phyloP scores from a whole-genome alignment of 1,140 invertebrate genomes.

The Papilio machaon region DNA sequence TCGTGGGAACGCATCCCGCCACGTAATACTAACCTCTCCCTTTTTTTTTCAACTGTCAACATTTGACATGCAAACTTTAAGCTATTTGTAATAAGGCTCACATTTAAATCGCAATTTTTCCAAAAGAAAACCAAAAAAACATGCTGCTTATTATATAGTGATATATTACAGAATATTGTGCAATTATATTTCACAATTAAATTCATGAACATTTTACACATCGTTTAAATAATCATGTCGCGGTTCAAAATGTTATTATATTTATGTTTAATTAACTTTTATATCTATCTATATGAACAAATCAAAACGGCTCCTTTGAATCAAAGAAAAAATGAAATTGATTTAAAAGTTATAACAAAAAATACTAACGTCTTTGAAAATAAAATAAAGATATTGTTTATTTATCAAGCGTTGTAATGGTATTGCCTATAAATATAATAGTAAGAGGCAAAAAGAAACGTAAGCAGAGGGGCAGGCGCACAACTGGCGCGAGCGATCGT shows the following conservation, averaged over 20 bases:
- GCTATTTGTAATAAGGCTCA: not conserved
- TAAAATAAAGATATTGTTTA: conserved; percentile 33
- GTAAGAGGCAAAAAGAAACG: conserved; percentile 67
- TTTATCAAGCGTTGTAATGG: conserved; percentile 37
- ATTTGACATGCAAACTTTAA: conserved; percentile 37
- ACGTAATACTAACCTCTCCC: conserved; percentile 71
- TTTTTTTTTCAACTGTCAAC: conserved; percentile 63
- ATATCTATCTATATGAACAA: not conserved
- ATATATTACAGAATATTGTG: not conserved
- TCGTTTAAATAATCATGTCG: not conserved
- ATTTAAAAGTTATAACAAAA: not conserved
- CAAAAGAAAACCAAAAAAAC: not conserved
- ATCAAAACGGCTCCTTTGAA: not conserved
- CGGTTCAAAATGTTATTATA: not conserved
- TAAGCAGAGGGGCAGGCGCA: conserved; percentile 66
- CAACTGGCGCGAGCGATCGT: conserved; percentile 80
- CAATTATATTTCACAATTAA: conserved; percentile 6
- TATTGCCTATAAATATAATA: conserved; percentile 59
- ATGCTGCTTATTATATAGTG: conserved; percentile 14
- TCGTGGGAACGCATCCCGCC: conserved; percentile 74
- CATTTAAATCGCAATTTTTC: not conserved
- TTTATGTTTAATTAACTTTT: not conserved
- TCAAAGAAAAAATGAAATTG: not conserved
- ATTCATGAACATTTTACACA: not conserved
- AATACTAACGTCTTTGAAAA: not conserved